These are phyloP conservation scores for Morinoia aosen DNA, from an alignment of 2,888 invertebrate species.

Conservation along the genomic window DNA sequence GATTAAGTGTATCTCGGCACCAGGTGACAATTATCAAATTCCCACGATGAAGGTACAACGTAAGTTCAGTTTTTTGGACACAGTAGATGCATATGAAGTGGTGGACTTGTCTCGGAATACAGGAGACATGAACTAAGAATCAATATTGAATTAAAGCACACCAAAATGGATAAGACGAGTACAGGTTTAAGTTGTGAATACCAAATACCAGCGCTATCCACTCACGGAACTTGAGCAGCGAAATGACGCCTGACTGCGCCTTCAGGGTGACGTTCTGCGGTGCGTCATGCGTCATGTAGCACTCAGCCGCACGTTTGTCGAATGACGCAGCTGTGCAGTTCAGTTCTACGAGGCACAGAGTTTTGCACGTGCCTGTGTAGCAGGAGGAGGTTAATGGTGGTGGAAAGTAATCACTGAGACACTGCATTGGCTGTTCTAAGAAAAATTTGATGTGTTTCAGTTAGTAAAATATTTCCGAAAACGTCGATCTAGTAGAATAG, in stretches of 20 bases:
- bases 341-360: background rate
- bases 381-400: background rate
- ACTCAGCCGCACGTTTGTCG: background rate
- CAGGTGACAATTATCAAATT: too few relatives aligned
- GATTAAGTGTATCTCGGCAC: too few relatives aligned
- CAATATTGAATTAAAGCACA: too few relatives aligned
- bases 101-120: too few relatives aligned
- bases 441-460: background rate
- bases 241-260: background rate
- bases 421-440: background rate
- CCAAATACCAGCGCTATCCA: background rate
- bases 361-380: background rate
- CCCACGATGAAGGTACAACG: too few relatives aligned
- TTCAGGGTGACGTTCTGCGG: background rate
- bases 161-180: too few relatives aligned
- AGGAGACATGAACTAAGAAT: too few relatives aligned
- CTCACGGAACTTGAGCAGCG: background rate
- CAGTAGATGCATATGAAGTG: too few relatives aligned
- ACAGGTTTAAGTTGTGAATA: too few relatives aligned
- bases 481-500: too few relatives aligned
- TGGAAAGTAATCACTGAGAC: background rate
- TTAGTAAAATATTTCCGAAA: background rate
- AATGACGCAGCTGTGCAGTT: background rate
- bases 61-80: too few relatives aligned
- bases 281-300: background rate